A percentile compares a stretch with the other conserved stretches of the same genome.
Conservation (phyloP, 2,113 vertebrate species). For the Mirza zaza region DNA sequence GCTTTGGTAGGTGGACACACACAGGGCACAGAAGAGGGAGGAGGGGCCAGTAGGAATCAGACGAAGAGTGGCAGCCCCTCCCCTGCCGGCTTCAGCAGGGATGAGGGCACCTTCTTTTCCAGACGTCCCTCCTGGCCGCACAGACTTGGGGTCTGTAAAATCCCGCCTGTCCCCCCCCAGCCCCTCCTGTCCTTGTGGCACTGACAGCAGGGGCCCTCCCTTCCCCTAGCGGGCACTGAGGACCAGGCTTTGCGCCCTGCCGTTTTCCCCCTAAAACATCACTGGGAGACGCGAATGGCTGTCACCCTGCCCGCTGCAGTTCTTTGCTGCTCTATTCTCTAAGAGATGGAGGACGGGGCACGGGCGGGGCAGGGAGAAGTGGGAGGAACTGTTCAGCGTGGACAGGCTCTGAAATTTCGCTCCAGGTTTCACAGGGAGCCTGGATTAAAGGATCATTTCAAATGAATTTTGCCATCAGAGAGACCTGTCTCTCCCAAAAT, state of each 20-base stretch:
- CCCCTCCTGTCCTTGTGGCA: neutral
- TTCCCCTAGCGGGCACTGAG: neutral
- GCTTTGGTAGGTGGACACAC: constrained; percentile 7
- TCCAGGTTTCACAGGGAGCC: neutral
- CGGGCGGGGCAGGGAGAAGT: rapidly evolving
- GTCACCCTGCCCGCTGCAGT: neutral
- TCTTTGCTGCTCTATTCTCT: neutral
- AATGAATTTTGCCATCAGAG: constrained; percentile 51
- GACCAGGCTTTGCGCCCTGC: neutral
- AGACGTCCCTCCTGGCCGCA: neutral
- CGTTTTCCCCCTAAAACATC: neutral
- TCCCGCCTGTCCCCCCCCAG: rapidly evolving
- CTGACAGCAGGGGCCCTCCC: neutral
- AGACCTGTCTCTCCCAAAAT: constrained; percentile 13
- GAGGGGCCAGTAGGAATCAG: neutral
- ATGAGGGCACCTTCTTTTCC: rapidly evolving
- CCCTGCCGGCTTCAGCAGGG: neutral
- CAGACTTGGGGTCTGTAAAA: rapidly evolving
- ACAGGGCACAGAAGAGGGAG: neutral
- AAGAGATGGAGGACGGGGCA: rapidly evolving
- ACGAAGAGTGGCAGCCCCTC: neutral
- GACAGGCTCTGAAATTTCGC: neutral
- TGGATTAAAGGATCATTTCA: neutral
- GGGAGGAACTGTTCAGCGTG: neutral
- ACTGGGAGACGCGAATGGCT: neutral